Evolutionary conservation across 2,888 invertebrate genomes (phyloP), one percentile per base, ranked within the genome.

Genomic region (Rapana venosa): DNA sequence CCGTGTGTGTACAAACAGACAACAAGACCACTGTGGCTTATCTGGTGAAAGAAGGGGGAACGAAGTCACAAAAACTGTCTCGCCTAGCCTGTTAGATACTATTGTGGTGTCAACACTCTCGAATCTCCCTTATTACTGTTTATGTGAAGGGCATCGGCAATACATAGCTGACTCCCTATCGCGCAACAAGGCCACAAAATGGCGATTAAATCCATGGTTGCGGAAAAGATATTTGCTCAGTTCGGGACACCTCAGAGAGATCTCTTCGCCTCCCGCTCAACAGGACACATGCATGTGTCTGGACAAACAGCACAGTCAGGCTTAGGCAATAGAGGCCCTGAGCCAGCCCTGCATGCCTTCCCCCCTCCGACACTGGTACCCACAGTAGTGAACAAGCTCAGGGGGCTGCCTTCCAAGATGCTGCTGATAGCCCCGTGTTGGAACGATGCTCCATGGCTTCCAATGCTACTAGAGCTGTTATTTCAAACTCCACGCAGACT

Each of bases 341-440:
- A 13, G n/a, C 77, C 77, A 77, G 30, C 77, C n/a, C 77, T 77
- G 26, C n/a, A 77, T n/a, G 77, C 77, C 8, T 77, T 77, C 30
- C 77, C 77, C 20, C 77, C 77, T 30, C 77, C 77, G 5, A 77
- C 77, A 5, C 30, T 77, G 77, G 77, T 77, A 15, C 77, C 77
- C 6, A 77, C n/a, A 8, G 77, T 77, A n/a, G 77, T 77, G 77
- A n/a, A 77, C 77, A 77, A n/a, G 30, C 15, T 77, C 26, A 77
- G 77, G 77, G 77, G 30, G 15, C 13, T n/a, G 1, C n/a, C 5
- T 15, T 77, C 77, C 77, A 77, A n/a, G 77, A 77, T 77, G 77
- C 30, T 77, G 26, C 77, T 77, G 30, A 77, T 77, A 77, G 77
- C 77, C n/a, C 77, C 77, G 26, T 77, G 77, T 30, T 77, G n/a